Base-by-base conservation (phyloP, 1,140 invertebrate species). In the Triops longicaudatus region DNA sequence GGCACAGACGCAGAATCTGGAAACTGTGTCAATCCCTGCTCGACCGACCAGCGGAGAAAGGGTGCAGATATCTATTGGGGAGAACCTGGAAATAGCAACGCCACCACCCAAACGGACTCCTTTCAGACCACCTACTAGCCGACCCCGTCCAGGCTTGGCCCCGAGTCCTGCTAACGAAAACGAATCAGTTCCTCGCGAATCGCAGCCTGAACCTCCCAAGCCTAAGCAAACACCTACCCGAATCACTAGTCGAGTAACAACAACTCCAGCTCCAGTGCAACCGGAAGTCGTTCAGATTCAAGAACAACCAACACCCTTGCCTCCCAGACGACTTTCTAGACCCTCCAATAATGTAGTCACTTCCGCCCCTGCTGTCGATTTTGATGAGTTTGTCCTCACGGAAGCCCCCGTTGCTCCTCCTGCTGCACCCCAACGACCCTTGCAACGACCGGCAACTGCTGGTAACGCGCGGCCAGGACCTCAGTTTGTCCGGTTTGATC, bases 11-110 rank as follows among this genome's bases (percentile, higher is more conserved):
- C 14, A 73, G 14, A 26, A 73, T 12, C 41, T 73, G 41, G 26
- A 73, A 37, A 74, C 22, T 9, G 73, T 50, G 12, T 78, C 78
- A 1, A 75, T 73, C 7, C 75, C 82, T 63, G 77, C 80, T 1
- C 80, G 80, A 72, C 79, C 80, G 0, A 77, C 77, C 1, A 72
- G 43, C 14, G 74, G 31, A 43, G n/a, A 22, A 43, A 42, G 17
- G n/a, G 5, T 75, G 28, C 74, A 42, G 22, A 75, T 26, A n/a
- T 42, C 44, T 75, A 75, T 75, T 43, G 44, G 74, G 22, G 74
- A 75, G 26, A 44, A 26, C 22, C 50, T 63, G 0, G 50, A 63
- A 63, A 22, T 63, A 17, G 50, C 14, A 5, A 63, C 50, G 14
- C 50, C 50, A n/a, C 17, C 50, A 6, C 50, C 50, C 50, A 63